Percentiles rank a stretch among this genome's conserved stretches.
Conservation (phyloP, 2,888 invertebrate genomes). For the Morinoia aosen region DNA sequence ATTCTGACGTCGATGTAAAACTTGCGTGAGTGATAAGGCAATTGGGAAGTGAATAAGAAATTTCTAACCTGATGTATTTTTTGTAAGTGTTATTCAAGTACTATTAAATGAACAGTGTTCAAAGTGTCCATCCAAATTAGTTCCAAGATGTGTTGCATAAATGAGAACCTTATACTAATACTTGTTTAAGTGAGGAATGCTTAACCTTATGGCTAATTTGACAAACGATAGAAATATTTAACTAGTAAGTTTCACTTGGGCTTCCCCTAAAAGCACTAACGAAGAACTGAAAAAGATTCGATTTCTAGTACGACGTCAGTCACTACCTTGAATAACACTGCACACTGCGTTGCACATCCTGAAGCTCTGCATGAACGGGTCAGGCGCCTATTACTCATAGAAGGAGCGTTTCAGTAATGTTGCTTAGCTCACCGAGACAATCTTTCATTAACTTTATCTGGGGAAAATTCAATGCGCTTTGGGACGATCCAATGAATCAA, state of each 20-base stretch:
- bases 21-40: background rate
- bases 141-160: background rate
- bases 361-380: background rate
- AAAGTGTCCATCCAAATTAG: background rate
- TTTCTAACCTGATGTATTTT: background rate
- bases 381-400: background rate
- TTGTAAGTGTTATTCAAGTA: background rate
- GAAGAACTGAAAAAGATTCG: background rate
- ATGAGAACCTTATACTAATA: background rate
- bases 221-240: background rate
- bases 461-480: background rate
- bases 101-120: background rate
- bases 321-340: background rate
- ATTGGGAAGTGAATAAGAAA: background rate
- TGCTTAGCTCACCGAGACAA: background rate
- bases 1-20: background rate
- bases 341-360: background rate
- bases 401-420: background rate
- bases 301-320: background rate
- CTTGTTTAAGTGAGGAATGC: background rate
- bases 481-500: slow-evolving; percentile 4
- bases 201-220: background rate
- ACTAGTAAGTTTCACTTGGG: background rate
- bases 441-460: background rate
- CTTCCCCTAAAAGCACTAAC: background rate